Conservation (phyloP, 1,140 invertebrate genomes). For the Halyomorpha halys region DNA sequence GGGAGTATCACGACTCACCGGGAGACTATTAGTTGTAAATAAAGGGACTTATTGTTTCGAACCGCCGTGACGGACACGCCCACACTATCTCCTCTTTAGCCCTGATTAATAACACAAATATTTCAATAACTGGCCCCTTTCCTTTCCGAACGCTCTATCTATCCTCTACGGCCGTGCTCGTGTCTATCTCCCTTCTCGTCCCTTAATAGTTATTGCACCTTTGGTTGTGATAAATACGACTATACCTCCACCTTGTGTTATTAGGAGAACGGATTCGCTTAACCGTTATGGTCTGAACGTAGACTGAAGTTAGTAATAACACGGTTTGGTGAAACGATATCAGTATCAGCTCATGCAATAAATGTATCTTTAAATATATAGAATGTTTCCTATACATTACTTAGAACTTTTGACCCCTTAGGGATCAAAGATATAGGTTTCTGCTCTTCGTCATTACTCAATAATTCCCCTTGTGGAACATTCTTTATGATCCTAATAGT, state of each 20-base stretch:
- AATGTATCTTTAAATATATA: no score
- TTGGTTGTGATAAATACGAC: no score
- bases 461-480: no score
- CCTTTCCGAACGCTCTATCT: neutral
- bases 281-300: neutral
- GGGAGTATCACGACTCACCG: neutral
- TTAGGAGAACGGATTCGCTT: neutral
- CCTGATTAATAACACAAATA: constrained; percentile 6
- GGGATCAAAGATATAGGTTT: no score
- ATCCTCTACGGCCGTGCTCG: neutral
- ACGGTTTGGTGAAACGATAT: no score
- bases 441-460: no score
- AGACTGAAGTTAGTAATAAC: neutral
- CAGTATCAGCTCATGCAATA: no score
- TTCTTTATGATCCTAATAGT: no score
- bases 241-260: no score
- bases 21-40: constrained; percentile 5
- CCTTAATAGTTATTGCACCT: neutral
- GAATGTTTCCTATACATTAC: no score
- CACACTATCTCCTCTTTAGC: neutral
- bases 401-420: no score
- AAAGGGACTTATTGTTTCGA: neutral
- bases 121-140: constrained; percentile 7
- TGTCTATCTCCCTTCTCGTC: neutral
- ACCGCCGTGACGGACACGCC: neutral